phyloP scores from a whole-genome alignment of 1,140 invertebrate species.

The Proales similis region DNA sequence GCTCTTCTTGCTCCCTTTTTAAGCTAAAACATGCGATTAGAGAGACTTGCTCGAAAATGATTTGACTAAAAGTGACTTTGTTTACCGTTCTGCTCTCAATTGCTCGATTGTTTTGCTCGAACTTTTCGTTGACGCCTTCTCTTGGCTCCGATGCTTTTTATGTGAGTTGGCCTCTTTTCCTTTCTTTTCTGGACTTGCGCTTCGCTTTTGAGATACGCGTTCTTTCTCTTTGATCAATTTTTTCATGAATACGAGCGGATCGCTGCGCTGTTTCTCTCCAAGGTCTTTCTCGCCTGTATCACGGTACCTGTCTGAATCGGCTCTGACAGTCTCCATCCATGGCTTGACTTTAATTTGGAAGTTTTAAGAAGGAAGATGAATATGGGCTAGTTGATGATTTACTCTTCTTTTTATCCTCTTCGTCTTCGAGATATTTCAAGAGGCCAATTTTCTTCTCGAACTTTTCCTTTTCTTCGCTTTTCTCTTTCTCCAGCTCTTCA shows the following conservation, averaged over 20 bases:
- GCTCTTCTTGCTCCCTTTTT: slow-evolving; percentile 38
- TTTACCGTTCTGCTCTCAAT: slow-evolving; percentile 62
- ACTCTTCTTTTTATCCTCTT: slow-evolving; percentile 8
- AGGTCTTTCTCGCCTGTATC: slow-evolving; percentile 38
- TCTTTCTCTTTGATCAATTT: slow-evolving; percentile 54
- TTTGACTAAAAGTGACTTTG: slow-evolving; percentile 5
- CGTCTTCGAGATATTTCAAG: slow-evolving; percentile 72
- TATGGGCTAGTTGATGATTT: slow-evolving; percentile 5
- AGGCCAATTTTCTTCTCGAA: slow-evolving; percentile 96
- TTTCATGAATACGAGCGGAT: slow-evolving; percentile 68
- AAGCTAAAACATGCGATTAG: slow-evolving; percentile 1
- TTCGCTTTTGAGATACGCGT: slow-evolving; percentile 38
- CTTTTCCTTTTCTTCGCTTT: slow-evolving; percentile 83
- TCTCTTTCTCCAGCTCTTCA: slow-evolving; percentile 78
- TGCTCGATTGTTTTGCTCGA: slow-evolving; percentile 61
- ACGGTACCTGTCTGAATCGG: neutral
- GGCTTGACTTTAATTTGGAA: neutral
- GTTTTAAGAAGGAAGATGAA: neutral
- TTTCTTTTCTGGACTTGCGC: slow-evolving; percentile 39
- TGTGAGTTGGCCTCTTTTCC: slow-evolving; percentile 45
- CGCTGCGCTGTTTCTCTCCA: slow-evolving; percentile 45
- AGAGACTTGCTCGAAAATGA: neutral
- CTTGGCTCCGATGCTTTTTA: slow-evolving; percentile 39
- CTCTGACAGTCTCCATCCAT: slow-evolving; percentile 4
- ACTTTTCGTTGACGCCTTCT: slow-evolving; percentile 34